Evolutionary conservation across 2,888 invertebrate genomes (phyloP).

Genomic region (Temnothorax rugatulus): DNA sequence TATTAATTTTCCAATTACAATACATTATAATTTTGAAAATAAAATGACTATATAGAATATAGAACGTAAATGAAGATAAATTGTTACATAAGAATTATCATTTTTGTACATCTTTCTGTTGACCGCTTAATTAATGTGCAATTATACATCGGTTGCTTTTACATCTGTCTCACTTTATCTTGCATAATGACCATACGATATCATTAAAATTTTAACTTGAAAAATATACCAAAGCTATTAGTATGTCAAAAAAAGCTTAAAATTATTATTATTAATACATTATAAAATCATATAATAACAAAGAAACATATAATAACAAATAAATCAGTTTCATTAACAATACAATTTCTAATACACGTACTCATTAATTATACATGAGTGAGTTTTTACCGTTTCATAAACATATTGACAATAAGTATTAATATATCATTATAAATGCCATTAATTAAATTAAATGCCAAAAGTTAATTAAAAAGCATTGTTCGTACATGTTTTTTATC

Average conservation of each 20-base stretch:
- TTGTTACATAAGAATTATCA: neutral
- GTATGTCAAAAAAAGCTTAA: neutral
- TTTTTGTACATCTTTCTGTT: neutral
- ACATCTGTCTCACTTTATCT: neutral
- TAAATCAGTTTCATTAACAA: conserved; percentile 17
- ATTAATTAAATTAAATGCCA: conserved; percentile 8
- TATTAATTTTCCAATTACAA: neutral
- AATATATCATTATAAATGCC: conserved; percentile 31
- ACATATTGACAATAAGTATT: neutral
- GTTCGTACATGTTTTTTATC: neutral
- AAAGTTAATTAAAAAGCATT: neutral
- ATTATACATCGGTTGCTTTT: neutral
- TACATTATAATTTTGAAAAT: neutral
- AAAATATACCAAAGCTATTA: neutral
- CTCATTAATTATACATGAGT: conserved; percentile 30
- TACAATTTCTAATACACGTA: neutral
- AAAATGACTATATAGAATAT: too few relatives aligned
- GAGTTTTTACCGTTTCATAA: conserved; percentile 21
- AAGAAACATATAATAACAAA: neutral
- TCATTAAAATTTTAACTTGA: neutral
- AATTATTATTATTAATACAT: conserved; percentile 17
- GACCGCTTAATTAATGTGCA: neutral
- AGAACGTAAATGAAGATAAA: neutral
- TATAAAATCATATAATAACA: neutral
- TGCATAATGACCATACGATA: neutral